Base-by-base conservation (phyloP, 92 coral and sea anemone genomes). In the Epizoanthus scotinus region DNA sequence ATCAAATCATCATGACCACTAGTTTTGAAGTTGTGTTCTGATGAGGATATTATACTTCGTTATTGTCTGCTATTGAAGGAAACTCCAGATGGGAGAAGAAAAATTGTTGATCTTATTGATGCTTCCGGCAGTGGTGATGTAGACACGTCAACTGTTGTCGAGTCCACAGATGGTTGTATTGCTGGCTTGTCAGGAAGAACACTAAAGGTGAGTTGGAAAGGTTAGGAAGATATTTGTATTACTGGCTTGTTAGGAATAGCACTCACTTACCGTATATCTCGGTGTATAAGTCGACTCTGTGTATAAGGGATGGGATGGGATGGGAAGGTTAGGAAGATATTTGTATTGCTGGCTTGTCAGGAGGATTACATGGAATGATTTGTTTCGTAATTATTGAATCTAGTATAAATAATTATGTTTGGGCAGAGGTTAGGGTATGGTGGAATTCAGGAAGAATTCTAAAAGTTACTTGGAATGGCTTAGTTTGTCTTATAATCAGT, bases 51-150 rank as follows among this genome's bases (percentile, higher is more conserved):
- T 38, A 38, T n/a, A 38, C 44, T 38, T 4, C 2, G 44, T 5
- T n/a, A 38, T 27, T 6, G 58, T 49, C 72, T 56, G 9, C 47
- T 9, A 83, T 61, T 56, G 10, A 58, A 95, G 99, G 87, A 85
- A 81, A 95, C 99, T 0, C 71, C 98, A 53, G 95, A 95, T 89
- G 99, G 99, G 10, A 88, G 82, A 25, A 87, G 99, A 0, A 95
- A 95, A 77, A 89, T 93, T 40, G 84, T 95, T 77, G 99, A 95
- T 84, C 67, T 95, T 82, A 95, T 95, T 91, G 99, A 95, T 84
- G 91, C 98, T 15, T 84, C 97, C 40, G 99, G 98, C 3, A 95
- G 99, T 84, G 99, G 99, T 67, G 99, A 95, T 89, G 98, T 95
- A 0, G 98, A 93, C 66, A 95, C 99, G 1, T 93, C 98, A 24